A percentile compares a stretch with the other conserved stretches of the same genome.
These are phyloP conservation scores for Pseudomyrmex dendroicus DNA, from an alignment of 1,140 invertebrate genomes.

Conservation along the genomic window DNA sequence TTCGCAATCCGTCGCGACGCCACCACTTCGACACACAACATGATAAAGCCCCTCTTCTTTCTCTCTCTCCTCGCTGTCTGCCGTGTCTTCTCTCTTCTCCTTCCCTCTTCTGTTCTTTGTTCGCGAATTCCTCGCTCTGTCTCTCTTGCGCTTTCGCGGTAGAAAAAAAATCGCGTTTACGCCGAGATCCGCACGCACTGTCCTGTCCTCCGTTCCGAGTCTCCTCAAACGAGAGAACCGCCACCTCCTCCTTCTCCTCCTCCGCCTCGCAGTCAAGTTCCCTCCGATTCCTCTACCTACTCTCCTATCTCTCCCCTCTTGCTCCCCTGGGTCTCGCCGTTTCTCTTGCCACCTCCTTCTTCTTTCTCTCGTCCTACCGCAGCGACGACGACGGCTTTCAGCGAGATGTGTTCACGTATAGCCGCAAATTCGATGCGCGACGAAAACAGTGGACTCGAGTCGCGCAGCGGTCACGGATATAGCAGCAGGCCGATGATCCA, in stretches of 20 bases:
- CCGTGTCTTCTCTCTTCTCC: not conserved
- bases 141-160: slow-evolving; percentile 25
- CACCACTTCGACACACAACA: slow-evolving; percentile 70
- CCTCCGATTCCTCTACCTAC: slow-evolving; percentile 31
- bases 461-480: slow-evolving; percentile 42
- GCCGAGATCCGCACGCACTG: slow-evolving; percentile 29
- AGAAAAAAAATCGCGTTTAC: slow-evolving; percentile 32
- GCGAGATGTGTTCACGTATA: slow-evolving; percentile 27
- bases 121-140: not conserved
- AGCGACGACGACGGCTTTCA: slow-evolving; percentile 48
- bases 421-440: slow-evolving; percentile 46
- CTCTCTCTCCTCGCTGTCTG: slow-evolving; percentile 35
- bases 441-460: slow-evolving; percentile 30
- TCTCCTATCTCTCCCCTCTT: not conserved
- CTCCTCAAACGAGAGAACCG: slow-evolving; percentile 36
- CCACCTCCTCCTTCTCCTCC: slow-evolving; percentile 9
- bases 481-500: slow-evolving; percentile 31
- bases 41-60: slow-evolving; percentile 66
- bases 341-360: not conserved
- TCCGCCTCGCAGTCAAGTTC: slow-evolving; percentile 25
- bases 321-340: too few species aligned
- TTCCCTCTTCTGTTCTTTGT: not conserved
- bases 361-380: not conserved
- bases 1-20: slow-evolving; percentile 66
- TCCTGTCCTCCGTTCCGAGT: slow-evolving; percentile 21